Percentiles rank a stretch among this genome's conserved stretches.
Evolutionary conservation across 2,797 vertebrate genomes (phyloP).

Genomic region (Helarctos malayanus): DNA sequence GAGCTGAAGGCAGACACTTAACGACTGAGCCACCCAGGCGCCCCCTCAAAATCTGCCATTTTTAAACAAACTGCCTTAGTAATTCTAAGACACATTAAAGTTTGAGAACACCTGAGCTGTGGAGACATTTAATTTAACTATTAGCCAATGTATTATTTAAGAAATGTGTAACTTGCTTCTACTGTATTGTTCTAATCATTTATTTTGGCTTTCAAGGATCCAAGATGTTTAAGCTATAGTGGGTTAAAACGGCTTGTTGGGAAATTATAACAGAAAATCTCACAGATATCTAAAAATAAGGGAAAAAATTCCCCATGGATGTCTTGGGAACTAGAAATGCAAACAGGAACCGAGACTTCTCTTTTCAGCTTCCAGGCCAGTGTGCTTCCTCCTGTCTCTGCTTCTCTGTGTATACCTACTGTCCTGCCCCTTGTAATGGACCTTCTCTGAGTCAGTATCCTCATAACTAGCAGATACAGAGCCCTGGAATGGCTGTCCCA

Average conservation of each 20-base stretch:
- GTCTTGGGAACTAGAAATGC: neutral
- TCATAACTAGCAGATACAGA: neutral
- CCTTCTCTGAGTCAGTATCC: neutral
- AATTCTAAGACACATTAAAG: neutral
- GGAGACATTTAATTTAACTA: constrained; percentile 5
- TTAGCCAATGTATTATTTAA: neutral
- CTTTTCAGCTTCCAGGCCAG: no score
- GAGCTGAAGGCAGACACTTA: no score
- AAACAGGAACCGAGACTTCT: neutral
- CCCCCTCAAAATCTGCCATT: no score
- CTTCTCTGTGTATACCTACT: neutral
- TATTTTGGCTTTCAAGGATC: neutral
- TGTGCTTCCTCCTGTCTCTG: neutral
- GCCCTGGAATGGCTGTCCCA: neutral
- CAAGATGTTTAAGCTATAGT: neutral
- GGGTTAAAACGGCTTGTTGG: neutral
- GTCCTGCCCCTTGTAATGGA: neutral
- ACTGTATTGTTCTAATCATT: neutral
- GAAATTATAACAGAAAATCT: neutral
- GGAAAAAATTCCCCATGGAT: accelerated
- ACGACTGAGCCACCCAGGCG: no score
- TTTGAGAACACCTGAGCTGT: neutral
- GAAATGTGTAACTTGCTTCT: neutral
- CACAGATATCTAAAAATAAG: neutral
- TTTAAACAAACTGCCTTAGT: neutral